Base-by-base conservation (phyloP, 2,888 invertebrate species). In the Mesochorus sp. region DNA sequence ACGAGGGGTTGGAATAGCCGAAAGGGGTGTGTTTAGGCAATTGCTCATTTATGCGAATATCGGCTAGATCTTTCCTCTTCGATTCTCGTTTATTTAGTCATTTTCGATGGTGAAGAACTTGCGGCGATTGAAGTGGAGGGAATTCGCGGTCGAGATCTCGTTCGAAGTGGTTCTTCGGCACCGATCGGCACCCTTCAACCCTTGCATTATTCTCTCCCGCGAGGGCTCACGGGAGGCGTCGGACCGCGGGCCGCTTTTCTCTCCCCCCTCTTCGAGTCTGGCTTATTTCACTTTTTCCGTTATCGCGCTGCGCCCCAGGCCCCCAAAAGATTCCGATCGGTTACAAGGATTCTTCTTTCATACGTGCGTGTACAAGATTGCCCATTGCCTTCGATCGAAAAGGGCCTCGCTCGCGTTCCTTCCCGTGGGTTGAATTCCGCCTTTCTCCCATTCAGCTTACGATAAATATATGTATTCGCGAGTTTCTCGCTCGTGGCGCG, bases 291-390 rank as follows among this genome's bases (percentile, higher is more conserved):
- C 78, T 78, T 78, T n/a, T 74, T 74, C 49, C 67, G 76, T 79
- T 76, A 71, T 77, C 72, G 67, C 77, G 59, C 64, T 42, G 53
- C 67, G 71, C 71, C 57, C 61, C 66, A 62, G 61, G 64, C 67
- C 64, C 76, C 55, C 61, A 57, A 76, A 82, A 86, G 89, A 90
- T 90, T 86, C 80, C 84, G 85, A 90, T 89, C 90, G 82, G 84
- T 88, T 89, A 86, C 83, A 83, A 90, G 89, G 84, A 89, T 85
- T 83, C 84, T 85, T 80, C 80, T 71, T 70, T 47, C 34, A n/a
- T 49, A 34, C 14, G 17, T 21, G 55, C 26, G 31, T 53, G 3
- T 28, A 42, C 12, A 42, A 19, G 19, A 12, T n/a, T 2, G 6
- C 19, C 3, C 47, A 21, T 21, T 14, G 2, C 14, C 21, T 21